Base-by-base conservation (phyloP, 1,140 invertebrate species). In the Pseudomyrmex concolor region DNA sequence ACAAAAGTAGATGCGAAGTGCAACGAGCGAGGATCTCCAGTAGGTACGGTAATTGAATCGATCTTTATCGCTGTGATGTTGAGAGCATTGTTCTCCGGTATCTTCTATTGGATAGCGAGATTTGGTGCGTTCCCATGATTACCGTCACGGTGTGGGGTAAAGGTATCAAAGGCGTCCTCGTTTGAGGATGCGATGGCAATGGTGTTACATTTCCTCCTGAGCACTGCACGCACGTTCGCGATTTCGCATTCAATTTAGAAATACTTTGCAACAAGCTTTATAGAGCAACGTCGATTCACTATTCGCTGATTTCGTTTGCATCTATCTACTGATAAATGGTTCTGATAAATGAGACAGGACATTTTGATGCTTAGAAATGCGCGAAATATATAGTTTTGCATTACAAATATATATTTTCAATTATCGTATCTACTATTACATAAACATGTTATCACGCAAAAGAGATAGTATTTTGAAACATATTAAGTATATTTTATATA, bases 31-130 rank as follows among this genome's bases (percentile, higher is more conserved):
- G 25, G 57, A 50, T 82, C 50, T 62, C 48, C 70, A 22, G 59
- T 74, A 34, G 34, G 5, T 34, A 74, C 70, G 48, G 74, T 82
- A 82, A 83, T 67, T 67, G 68, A 84, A 84, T 84, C 51, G 78
- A 83, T 59, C 78, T 82, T 82, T 82, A 82, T 82, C 78, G 70
- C 70, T 63, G 55, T 60, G 71, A 82, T 83, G 45, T 57, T 57
- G 77, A 55, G 48, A 25, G 17, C 80, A 83, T 83, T 84, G 68
- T 84, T 67, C 54, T 72, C 51, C 62, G 50, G 19, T 82, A 45
- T 55, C 78, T 74, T 48, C 48, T 74, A 82, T 82, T 74, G 78
- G 78, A 82, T 82, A 82, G 70, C 71, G 55, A 54, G 67, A 84
- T 84, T 84, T 72, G 34, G 17, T 82, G 59, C 43, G 54, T 82